Evolutionary conservation across 1,140 invertebrate genomes (phyloP), one percentile per base, ranked within the genome.

Genomic region (Drosophila bocki): DNA sequence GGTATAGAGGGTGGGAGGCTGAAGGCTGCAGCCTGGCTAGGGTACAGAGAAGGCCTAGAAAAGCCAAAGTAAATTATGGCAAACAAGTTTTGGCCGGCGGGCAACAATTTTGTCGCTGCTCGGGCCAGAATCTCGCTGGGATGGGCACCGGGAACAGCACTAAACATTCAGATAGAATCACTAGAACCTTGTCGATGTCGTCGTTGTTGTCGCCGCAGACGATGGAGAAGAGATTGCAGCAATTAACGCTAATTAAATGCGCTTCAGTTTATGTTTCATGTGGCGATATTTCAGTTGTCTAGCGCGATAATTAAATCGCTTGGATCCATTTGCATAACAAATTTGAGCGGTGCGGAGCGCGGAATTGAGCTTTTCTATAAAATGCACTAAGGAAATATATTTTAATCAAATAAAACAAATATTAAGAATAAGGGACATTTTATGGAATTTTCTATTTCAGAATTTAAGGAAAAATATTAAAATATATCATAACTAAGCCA

Each of bases 201-300:
- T 69, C 47, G 58, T 53, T 8, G 50, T 48, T 48, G 69, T 72
- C 45, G 83, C 56, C 63, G 42, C 50, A 82, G 80, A 79, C 80
- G 79, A 82, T 71, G 80, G 61, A 69, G 58, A 75, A 90, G 81
- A 88, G 84, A 88, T 88, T 88, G 84, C 84, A 68, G 85, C 85
- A 90, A 90, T 90, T 90, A 90, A 90, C 85, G 86, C 85, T 90
- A 90, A 90, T 90, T 90, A 90, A 90, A 90, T 90, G 82, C 86
- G 85, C 85, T 77, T 90, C 86, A 90, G 85, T 90, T 90, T 90
- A 90, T 90, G 85, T 91, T 90, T 90, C 86, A 90, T 85, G 82
- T 79, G 86, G 81, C 85, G 85, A 90, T 90, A 90, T 90, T 90
- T 90, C 82, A 90, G 86, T 90, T 90, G 85, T 90, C 85, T 90